Evolutionary conservation across 2,797 vertebrate species (phyloP).

Genomic region (Coregonus ussuriensis): DNA sequence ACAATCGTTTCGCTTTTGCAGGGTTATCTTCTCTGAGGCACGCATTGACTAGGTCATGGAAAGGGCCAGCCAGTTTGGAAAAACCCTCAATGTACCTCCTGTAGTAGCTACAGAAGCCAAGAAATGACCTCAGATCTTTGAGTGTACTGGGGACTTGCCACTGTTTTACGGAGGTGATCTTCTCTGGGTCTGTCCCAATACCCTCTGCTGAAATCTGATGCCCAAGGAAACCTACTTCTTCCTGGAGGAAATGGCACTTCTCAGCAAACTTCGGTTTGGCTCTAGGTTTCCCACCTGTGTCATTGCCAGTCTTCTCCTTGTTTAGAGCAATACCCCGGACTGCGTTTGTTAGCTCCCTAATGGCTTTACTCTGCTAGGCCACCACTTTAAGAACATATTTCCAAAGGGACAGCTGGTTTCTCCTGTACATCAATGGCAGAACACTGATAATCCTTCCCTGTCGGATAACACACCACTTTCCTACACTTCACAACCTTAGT

Average conservation of each 20-base stretch:
- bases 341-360: no score
- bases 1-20: background rate
- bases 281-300: no score
- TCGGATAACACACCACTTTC: no score
- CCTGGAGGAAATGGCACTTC: constrained; percentile 19
- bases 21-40: background rate
- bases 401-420: no score
- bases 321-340: no score
- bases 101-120: constrained; percentile 27
- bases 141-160: constrained; percentile 11
- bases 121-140: constrained; percentile 15
- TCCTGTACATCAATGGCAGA: no score
- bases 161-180: constrained; percentile 6
- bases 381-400: no score
- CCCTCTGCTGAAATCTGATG: constrained; percentile 21
- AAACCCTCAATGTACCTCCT: constrained; percentile 20
- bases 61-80: constrained; percentile 14
- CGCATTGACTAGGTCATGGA: constrained; percentile 7
- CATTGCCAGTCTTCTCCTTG: no score
- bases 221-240: no score
- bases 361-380: no score
- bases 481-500: no score
- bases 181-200: constrained; percentile 3
- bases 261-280: background rate
- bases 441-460: no score